Percentiles rank a stretch among this genome's conserved stretches.
Evolutionary conservation across 2,888 invertebrate genomes (phyloP).

Genomic region (Disparrhopalites patrizii): DNA sequence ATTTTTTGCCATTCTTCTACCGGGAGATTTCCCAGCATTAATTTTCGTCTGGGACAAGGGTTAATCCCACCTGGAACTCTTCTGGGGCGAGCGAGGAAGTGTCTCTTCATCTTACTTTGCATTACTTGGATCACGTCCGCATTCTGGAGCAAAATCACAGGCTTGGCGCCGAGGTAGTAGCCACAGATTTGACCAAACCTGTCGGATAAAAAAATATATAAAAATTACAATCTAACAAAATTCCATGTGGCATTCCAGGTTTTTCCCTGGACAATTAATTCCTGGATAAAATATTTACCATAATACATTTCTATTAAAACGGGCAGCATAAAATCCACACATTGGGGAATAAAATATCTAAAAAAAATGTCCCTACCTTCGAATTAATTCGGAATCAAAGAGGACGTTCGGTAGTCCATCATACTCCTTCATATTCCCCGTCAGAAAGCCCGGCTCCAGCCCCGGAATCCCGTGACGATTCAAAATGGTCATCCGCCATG

Average conservation of each 20-base stretch:
- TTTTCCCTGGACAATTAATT: background rate
- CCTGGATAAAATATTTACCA: background rate
- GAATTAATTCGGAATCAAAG: slow-evolving; percentile 6
- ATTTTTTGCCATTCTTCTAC: slow-evolving; percentile 29
- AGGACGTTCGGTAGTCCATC: slow-evolving; percentile 8
- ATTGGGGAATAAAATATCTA: background rate
- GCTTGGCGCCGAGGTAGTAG: slow-evolving; percentile 40
- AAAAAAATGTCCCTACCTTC: slow-evolving; percentile 3
- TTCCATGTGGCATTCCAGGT: background rate
- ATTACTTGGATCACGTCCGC: slow-evolving; percentile 29
- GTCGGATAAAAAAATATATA: background rate
- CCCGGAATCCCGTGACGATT: slow-evolving; percentile 7
- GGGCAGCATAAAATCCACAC: too few species aligned
- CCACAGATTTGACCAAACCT: slow-evolving; percentile 35
- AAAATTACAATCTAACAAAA: background rate
- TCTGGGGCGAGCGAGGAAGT: slow-evolving; percentile 33
- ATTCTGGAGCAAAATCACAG: slow-evolving; percentile 30
- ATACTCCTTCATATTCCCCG: slow-evolving; percentile 14
- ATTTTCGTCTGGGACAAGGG: slow-evolving; percentile 32
- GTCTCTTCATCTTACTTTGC: slow-evolving; percentile 2
- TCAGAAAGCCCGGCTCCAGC: slow-evolving; percentile 3
- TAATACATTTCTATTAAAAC: background rate
- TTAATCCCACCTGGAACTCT: slow-evolving; percentile 43
- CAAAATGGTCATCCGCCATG: slow-evolving; percentile 10
- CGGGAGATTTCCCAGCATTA: slow-evolving; percentile 39